These are phyloP conservation scores for Saccopteryx bilineata DNA, from an alignment of 2,113 vertebrate species.

Conservation along the genomic window DNA sequence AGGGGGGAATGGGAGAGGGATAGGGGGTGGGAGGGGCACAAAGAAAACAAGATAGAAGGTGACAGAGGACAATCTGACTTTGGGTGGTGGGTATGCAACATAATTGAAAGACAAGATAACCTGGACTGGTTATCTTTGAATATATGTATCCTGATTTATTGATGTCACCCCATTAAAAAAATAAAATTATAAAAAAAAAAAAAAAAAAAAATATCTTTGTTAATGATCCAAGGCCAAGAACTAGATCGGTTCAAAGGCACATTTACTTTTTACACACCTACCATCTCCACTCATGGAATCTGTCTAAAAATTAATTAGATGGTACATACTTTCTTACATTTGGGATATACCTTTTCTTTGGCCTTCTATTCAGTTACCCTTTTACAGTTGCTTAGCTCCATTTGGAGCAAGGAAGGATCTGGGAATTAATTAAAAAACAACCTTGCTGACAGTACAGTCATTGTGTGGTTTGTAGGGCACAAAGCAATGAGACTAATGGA, in stretches of 20 bases:
- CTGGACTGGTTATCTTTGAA: too few species aligned
- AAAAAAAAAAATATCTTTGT: conserved; percentile 10
- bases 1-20: too few species aligned
- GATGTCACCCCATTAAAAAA: too few species aligned
- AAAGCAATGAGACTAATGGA: neutral
- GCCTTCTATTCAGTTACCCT: neutral
- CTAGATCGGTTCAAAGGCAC: neutral
- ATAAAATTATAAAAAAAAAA: too few species aligned
- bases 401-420: conserved; percentile 23
- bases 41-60: too few species aligned
- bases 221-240: neutral
- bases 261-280: neutral
- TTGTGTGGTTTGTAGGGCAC: neutral
- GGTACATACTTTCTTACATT: neutral
- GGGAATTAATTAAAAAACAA: neutral
- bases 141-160: too few species aligned
- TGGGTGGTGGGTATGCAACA: too few species aligned
- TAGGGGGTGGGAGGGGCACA: too few species aligned
- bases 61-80: too few species aligned
- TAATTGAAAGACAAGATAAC: too few species aligned
- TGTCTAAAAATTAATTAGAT: neutral
- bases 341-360: neutral
- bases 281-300: neutral
- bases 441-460: neutral
- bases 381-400: neutral